phyloP scores from a whole-genome alignment of 2,113 vertebrate species.

The Acanthisitta chloris region DNA sequence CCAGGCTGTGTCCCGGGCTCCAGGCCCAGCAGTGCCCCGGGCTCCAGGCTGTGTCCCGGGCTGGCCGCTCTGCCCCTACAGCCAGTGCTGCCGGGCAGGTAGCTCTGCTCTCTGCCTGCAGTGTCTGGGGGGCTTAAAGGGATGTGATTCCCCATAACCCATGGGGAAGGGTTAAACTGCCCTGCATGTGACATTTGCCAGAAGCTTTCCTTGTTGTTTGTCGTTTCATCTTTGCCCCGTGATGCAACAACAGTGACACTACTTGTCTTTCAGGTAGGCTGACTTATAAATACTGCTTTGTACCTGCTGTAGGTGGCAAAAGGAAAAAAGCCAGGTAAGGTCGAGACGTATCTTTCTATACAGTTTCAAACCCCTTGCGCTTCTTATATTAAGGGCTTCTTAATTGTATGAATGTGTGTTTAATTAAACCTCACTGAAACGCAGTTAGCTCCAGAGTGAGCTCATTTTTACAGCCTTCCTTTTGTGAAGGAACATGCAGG shows the following conservation, averaged over 20 bases:
- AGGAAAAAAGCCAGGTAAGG: background rate
- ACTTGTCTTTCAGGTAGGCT: background rate
- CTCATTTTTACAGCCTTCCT: background rate
- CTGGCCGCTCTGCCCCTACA: too few relatives aligned
- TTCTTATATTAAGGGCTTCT: background rate
- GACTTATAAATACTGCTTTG: background rate
- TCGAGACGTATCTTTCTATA: background rate
- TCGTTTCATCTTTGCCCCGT: background rate
- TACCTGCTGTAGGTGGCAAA: background rate
- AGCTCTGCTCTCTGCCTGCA: too few relatives aligned
- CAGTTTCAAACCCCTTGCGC: background rate
- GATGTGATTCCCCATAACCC: background rate
- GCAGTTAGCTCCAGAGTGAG: background rate
- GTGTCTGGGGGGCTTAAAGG: background rate
- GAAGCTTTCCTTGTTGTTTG: background rate
- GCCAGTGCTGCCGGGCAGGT: too few relatives aligned
- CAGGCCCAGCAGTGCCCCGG: too few relatives aligned
- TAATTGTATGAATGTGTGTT: background rate
- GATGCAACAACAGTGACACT: background rate
- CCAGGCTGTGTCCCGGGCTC: too few relatives aligned
- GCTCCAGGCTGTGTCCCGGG: too few relatives aligned
- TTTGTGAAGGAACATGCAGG: background rate
- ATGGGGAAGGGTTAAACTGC: background rate
- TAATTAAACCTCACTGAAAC: background rate
- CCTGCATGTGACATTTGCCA: background rate